phyloP scores from a whole-genome alignment of 2,797 vertebrate genomes.

The Spinibarbus caldwelli region DNA sequence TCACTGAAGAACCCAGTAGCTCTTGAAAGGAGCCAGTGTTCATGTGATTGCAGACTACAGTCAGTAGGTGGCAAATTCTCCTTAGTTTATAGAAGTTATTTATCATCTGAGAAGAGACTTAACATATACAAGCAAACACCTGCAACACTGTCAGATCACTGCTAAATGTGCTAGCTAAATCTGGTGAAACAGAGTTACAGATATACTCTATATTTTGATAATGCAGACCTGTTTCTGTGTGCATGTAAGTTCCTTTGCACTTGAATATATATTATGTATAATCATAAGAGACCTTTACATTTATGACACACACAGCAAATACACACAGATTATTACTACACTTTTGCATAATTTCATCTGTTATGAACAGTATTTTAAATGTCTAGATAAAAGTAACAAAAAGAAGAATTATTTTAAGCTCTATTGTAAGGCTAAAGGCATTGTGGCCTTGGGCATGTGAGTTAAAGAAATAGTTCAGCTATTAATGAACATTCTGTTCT shows the following conservation, averaged over 20 bases:
- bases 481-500: not conserved
- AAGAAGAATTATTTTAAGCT: not conserved
- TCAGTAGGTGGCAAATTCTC: conserved; percentile 80
- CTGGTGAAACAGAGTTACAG: not conserved
- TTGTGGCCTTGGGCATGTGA: not conserved
- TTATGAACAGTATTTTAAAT: not conserved
- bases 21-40: conserved; percentile 23
- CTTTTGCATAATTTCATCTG: not conserved
- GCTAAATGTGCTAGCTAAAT: not conserved
- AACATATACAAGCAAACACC: not conserved
- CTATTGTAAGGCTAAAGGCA: not conserved
- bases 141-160: not conserved
- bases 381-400: not conserved
- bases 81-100: conserved; percentile 61
- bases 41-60: conserved; percentile 71
- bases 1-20: not conserved
- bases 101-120: not conserved
- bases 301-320: not conserved
- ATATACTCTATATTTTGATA: not conserved
- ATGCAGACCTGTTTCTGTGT: not conserved
- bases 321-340: not conserved
- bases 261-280: not conserved
- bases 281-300: not conserved
- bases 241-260: not conserved
- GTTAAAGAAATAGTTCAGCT: not conserved